phyloP scores from a whole-genome alignment of 2,113 vertebrate species.

The Naja naja region DNA sequence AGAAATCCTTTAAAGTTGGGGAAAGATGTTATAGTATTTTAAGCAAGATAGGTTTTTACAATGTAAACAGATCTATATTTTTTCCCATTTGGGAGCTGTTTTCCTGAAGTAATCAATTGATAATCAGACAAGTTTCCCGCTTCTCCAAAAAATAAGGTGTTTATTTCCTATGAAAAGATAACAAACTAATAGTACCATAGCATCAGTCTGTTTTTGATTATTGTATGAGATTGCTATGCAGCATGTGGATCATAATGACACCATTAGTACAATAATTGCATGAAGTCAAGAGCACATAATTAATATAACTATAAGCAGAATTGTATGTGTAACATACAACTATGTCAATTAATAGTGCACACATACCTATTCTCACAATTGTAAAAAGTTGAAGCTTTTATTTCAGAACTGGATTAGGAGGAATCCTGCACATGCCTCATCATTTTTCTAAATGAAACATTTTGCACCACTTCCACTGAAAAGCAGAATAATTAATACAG shows the following conservation, averaged over 20 bases:
- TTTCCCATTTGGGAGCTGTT: neutral
- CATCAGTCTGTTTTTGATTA: neutral
- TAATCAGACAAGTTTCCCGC: neutral
- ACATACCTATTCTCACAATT: neutral
- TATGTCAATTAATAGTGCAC: neutral
- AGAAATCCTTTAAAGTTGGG: neutral
- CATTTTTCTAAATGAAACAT: neutral
- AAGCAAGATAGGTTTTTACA: neutral
- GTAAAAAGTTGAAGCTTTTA: neutral
- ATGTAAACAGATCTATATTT: neutral
- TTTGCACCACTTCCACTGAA: neutral
- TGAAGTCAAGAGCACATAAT: neutral
- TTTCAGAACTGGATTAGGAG: neutral
- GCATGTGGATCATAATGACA: neutral
- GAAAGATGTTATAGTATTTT: neutral
- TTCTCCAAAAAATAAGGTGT: neutral
- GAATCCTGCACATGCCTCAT: neutral
- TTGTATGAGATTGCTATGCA: neutral
- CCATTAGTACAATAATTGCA: neutral
- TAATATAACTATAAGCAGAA: neutral
- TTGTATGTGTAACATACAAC: neutral
- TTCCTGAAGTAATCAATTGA: neutral
- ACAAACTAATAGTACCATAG: neutral
- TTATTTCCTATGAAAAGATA: neutral
- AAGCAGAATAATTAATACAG: neutral